Percentiles rank a stretch among this genome's conserved stretches.
These are phyloP conservation scores for Danionella cerebrum DNA, from an alignment of 2,113 vertebrate species.

Conservation along the genomic window DNA sequence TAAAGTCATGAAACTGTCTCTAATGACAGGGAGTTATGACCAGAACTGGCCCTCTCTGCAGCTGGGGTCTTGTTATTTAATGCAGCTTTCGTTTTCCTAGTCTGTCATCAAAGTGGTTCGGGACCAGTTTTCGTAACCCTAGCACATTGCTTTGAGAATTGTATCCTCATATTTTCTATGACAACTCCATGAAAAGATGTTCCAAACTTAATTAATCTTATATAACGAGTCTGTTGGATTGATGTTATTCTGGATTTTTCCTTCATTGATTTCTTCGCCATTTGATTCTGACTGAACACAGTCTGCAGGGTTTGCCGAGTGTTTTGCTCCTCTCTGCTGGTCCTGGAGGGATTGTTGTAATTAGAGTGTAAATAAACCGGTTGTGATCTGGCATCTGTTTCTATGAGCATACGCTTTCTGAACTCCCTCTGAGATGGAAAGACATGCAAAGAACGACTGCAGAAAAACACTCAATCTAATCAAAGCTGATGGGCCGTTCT, in stretches of 20 bases:
- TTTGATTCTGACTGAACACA: too few species aligned
- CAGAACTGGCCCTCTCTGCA: neutral
- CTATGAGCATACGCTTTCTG: neutral
- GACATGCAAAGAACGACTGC: neutral
- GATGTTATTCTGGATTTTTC: too few species aligned
- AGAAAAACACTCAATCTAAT: neutral
- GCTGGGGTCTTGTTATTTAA: neutral
- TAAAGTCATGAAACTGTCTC: neutral
- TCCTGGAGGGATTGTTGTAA: neutral
- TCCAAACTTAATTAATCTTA: too few species aligned
- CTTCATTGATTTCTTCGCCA: too few species aligned
- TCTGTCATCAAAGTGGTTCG: neutral
- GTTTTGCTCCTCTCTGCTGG: neutral
- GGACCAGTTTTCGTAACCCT: neutral
- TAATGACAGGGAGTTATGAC: neutral
- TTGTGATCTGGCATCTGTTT: constrained; percentile 21
- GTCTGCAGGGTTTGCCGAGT: neutral
- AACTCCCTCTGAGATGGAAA: neutral
- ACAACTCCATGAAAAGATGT: too few species aligned
- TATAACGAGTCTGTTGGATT: too few species aligned
- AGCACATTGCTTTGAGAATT: too few species aligned
- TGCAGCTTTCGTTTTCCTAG: neutral
- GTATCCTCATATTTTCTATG: too few species aligned
- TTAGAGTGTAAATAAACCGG: constrained; percentile 15
- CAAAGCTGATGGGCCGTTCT: too few species aligned